phyloP scores from a whole-genome alignment of 2,113 vertebrate species.

The Trichomycterus rosablanca region DNA sequence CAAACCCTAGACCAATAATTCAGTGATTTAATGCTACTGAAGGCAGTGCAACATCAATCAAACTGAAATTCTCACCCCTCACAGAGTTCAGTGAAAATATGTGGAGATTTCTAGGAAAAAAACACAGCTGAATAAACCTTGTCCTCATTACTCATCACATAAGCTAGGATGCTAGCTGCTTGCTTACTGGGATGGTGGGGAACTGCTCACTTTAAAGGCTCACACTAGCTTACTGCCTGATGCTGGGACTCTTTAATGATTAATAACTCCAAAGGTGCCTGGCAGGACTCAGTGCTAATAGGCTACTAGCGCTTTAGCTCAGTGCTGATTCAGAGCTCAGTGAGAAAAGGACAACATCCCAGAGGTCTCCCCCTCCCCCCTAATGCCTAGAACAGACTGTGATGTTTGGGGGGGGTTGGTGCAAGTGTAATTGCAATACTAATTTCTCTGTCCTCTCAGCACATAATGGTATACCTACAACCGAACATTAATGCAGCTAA shows the following conservation, averaged over 20 bases:
- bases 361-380: not conserved
- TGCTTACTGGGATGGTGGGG: constrained; percentile 12
- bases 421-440: too few relatives aligned
- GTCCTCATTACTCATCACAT: constrained; percentile 17
- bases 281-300: constrained; percentile 29
- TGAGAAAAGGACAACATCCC: not conserved
- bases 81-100: constrained; percentile 25
- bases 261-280: constrained; percentile 25
- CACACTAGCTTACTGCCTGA: constrained; percentile 12
- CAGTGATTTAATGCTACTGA: constrained; percentile 19
- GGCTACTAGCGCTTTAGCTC: constrained; percentile 12
- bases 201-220: constrained; percentile 14
- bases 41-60: constrained; percentile 15
- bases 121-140: constrained; percentile 32
- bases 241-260: constrained; percentile 28
- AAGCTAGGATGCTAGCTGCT: constrained; percentile 6
- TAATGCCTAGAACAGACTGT: constrained; percentile 5
- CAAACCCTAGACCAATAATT: constrained; percentile 14
- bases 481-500: too few relatives aligned
- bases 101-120: constrained; percentile 29
- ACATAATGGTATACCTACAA: too few relatives aligned
- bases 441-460: too few relatives aligned
- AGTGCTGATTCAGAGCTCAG: constrained; percentile 5
- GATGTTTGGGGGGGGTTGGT: constrained; percentile 4
- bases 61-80: constrained; percentile 22